Base-by-base conservation (phyloP, 2,888 invertebrate species). In the Tupiocoris notatus region DNA sequence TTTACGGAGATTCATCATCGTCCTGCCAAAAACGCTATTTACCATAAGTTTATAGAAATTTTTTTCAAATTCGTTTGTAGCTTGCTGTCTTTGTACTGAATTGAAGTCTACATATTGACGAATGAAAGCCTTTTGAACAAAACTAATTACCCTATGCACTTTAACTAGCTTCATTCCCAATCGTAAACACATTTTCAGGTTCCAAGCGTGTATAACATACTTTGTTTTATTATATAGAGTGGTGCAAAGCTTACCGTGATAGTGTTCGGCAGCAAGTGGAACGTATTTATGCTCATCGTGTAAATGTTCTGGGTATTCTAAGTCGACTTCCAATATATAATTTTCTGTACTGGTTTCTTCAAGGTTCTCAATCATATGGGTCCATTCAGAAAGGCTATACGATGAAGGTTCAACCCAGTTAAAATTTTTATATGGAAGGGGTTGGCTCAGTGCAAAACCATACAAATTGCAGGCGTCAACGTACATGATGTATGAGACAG, bases 391-490 rank as follows among this genome's bases (percentile, higher is more conserved):
- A 39, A 39, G 39, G 12, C 39, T 39, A 12, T 7, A 12, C 12
- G 39, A 39, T 7, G 39, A 39, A 7, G 39, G 39, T 39, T 39
- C 39, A 7, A 39, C 39, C 64, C 64, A 2, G 2, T 64, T 17
- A 21, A 64, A 22, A 22, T 64, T 25, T 9, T 3, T 2, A 22
- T 64, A 64, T 22, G 21, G 64, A 1, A 64, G 64, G 64, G n/a
- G n/a, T 17, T 2, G 3, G n/a, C n/a, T 64, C 20, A 64, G 22
- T 2, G 64, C 64, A 64, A 24, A 20, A 9, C 64, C 64, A 21
- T 64, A 64, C 2, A 64, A 18, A 59, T 59, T 39, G 39, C 39
- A 39, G 39, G 75, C 77, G 66, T 81, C 81, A 16, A 79, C 18
- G 58, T 79, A 78, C 12, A 39, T 21, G 18, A 75, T 58, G 54